Evolutionary conservation across 1,140 invertebrate species (phyloP), one percentile per base, ranked within the genome.

Genomic region (Acromyrmex heyeri): DNA sequence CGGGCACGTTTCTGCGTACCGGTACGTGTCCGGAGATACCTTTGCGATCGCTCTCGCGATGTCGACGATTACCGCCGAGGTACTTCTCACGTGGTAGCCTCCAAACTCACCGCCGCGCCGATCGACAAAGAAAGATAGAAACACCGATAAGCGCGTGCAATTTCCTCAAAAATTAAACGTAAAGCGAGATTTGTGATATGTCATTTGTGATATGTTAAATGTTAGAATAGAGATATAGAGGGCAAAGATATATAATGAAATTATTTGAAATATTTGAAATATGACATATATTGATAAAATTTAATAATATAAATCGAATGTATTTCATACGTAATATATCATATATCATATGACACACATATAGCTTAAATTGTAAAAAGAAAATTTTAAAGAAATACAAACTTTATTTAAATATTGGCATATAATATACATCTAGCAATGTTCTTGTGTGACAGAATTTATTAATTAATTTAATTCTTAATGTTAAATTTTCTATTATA

Each of bases 1-100:
- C 62, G 87, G 86, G 92, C 93, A 94, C 93, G 93, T 94, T 89
- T 89, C 87, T 87, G 86, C 81, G 81, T 73, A 65, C 62, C 64
- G 21, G 53, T 89, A 91, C 89, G 89, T 91, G 89, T 86, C 81
- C 65, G 16, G 14, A 64, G 57, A 34, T 53, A 69, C 55, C 77
- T 86, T 65, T 50, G 64, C 64, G 24, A n/a, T 21, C 34, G 69
- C 10, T 76, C 64, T 21, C 53, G 18, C 44, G 79, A 83, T 72
- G 85, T 18, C 75, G 59, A 48, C 27, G 76, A 70, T 83, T 81
- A 12, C 50, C 64, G 30, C 50, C 64, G 30, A 24, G 62, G 6
- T 73, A 18, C 61, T 65, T 24, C 24, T 61, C 62, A 34, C 62
- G 62, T 59, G 75, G 59, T 55, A 55, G 27, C 79, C 65, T 53